Conservation (phyloP, 2,113 vertebrate genomes). For the Nannobrachium achirus region DNA sequence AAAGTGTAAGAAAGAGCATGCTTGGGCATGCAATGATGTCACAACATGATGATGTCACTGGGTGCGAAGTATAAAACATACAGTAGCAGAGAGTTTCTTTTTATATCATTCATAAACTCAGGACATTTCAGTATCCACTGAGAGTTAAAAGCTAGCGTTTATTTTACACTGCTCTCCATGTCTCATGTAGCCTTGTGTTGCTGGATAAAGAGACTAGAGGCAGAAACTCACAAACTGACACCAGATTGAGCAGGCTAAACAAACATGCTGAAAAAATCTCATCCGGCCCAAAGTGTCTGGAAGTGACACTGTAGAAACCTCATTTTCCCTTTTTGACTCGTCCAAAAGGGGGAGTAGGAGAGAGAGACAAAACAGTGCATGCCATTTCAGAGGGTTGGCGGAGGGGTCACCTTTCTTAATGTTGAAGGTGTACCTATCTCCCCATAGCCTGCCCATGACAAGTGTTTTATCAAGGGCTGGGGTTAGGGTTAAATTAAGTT, state of each 20-base stretch:
- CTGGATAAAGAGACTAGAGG: constrained; percentile 74
- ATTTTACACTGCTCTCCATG: constrained; percentile 76
- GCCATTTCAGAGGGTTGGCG: constrained; percentile 65
- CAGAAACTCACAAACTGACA: constrained; percentile 77
- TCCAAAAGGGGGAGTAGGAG: constrained; percentile 46
- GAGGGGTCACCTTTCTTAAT: constrained; percentile 33
- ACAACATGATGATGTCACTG: constrained; percentile 84
- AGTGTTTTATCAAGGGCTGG: constrained; percentile 29
- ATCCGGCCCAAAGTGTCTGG: constrained; percentile 71
- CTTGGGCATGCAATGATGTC: constrained; percentile 85
- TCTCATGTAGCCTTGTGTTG: constrained; percentile 75
- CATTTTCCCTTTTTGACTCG: constrained; percentile 49
- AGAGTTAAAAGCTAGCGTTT: constrained; percentile 81
- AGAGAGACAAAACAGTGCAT: constrained; percentile 74
- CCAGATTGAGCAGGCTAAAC: constrained; percentile 83
- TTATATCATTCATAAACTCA: constrained; percentile 80
- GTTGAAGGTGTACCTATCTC: constrained; percentile 38
- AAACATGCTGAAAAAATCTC: constrained; percentile 83
- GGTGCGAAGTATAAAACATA: constrained; percentile 85
- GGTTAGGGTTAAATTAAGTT: constrained; percentile 45
- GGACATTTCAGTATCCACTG: constrained; percentile 73
- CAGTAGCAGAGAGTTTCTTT: constrained; percentile 79
- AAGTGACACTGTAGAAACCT: constrained; percentile 68
- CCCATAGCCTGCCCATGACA: constrained; percentile 34
- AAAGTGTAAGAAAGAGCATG: constrained; percentile 86